Evolutionary conservation across 2,113 vertebrate genomes (phyloP).

Genomic region (Fregetta grallaria): DNA sequence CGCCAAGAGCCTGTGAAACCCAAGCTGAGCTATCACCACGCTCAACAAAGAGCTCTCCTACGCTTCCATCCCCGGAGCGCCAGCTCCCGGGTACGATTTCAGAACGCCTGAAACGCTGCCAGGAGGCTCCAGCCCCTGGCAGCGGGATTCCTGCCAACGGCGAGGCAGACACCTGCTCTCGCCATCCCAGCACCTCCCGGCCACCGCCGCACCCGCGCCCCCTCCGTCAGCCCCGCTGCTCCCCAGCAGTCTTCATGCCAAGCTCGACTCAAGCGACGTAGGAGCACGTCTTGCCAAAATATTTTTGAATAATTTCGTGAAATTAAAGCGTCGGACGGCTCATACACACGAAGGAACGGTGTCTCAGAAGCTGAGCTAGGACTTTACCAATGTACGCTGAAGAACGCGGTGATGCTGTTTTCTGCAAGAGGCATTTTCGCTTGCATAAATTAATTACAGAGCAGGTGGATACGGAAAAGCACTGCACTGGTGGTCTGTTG

Average conservation of each 20-base stretch:
- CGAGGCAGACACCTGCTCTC: rapidly evolving
- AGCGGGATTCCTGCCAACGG: rapidly evolving
- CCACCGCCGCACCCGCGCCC: rapidly evolving
- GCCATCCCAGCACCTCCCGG: rapidly evolving
- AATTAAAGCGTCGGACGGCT: background rate
- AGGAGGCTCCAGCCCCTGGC: rapidly evolving
- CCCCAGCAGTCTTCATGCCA: rapidly evolving
- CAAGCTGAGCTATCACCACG: rapidly evolving
- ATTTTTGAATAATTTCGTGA: rapidly evolving
- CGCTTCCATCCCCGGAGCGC: rapidly evolving
- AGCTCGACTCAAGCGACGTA: rapidly evolving
- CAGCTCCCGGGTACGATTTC: rapidly evolving
- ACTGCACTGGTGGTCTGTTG: background rate
- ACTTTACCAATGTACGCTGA: rapidly evolving
- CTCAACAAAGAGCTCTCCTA: rapidly evolving
- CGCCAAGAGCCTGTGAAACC: background rate
- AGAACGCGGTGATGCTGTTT: background rate
- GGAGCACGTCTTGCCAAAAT: rapidly evolving
- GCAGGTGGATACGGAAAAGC: background rate
- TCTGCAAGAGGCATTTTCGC: background rate
- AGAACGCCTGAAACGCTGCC: rapidly evolving
- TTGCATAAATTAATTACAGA: background rate
- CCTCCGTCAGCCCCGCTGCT: rapidly evolving
- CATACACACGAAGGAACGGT: rapidly evolving
- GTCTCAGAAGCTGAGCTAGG: background rate